Evolutionary conservation across 2,797 vertebrate species (phyloP).

Genomic region (Graptemys geographica): DNA sequence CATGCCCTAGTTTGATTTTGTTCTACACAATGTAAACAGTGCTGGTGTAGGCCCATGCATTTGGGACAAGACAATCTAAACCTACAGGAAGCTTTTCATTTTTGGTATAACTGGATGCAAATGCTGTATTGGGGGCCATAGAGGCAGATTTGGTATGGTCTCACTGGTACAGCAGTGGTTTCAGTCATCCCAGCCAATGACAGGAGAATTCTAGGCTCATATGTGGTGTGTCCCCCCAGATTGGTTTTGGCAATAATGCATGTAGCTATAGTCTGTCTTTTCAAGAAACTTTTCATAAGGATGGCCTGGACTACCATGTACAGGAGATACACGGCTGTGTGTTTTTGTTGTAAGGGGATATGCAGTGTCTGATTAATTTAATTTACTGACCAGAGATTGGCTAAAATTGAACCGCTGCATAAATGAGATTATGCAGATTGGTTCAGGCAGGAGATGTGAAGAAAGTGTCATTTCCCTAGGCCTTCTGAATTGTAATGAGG

Average conservation of each 20-base stretch:
- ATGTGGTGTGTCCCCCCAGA: not conserved
- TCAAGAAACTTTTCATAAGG: not conserved
- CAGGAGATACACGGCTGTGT: not conserved
- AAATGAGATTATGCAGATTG: not conserved
- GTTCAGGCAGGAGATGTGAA: slow-evolving; percentile 5
- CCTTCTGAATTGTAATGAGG: not conserved
- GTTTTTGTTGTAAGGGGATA: not conserved
- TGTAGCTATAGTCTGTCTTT: not conserved
- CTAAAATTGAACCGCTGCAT: not conserved
- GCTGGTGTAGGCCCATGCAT: not conserved
- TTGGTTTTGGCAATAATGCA: not conserved
- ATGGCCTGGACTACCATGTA: not conserved
- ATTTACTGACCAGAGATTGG: accelerated
- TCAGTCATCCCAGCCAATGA: not conserved
- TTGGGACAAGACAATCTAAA: not conserved
- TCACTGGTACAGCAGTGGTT: not conserved
- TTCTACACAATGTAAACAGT: not conserved
- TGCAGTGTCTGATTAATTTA: not conserved
- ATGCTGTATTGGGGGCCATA: not conserved
- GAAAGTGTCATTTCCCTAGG: not conserved
- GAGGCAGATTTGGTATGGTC: not conserved
- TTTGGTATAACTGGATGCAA: not conserved
- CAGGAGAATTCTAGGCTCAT: not conserved
- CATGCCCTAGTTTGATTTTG: not conserved
- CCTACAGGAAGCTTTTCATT: not conserved